Base-by-base conservation (phyloP, 2,888 invertebrate species). In the Cistogaster globosa region DNA sequence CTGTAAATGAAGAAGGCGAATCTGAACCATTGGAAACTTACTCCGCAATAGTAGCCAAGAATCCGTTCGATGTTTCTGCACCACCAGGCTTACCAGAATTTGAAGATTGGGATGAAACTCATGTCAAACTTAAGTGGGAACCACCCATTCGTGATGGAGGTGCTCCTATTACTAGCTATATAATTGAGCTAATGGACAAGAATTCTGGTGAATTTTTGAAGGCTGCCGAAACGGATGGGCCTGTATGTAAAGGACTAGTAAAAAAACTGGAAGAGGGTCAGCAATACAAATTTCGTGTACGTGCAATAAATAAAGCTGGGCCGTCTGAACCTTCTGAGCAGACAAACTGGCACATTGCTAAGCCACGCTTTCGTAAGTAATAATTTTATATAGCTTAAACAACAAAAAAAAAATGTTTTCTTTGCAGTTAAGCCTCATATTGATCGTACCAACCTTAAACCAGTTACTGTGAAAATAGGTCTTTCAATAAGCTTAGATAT, bases 281-380 rank as follows among this genome's bases (percentile, higher is more conserved):
- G 92, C 98, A 98, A 90, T 99, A 99, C 92, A 98, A 98, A 92
- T 99, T 98, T 94, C 94, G 98, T 48, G 95, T 98, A 2, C 94
- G 97, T n/a, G 99, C 99, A 22, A 93, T 98, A 16, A 99, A 99
- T 93, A 97, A 98, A 93, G 98, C 98, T 62, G 99, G 99, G 1
- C 96, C 95, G 57, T 98, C 98, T 0, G 97, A 97, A 89, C 97
- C 98, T 0, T 97, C 97, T 32, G 98, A 98, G 92, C 96, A 97
- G 90, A 97, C 97, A 71, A 96, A 97, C 93, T 97, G 97, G 94
- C 98, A 98, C 90, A 96, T 96, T 5, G 97, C 97, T 87, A 98
- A 98, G 90, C 93, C 98, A 32, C 94, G 97, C 92, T 97, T 95
- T 95, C 94, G 97, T 97, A 93, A 96, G 97, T 74, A 53, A 12